A percentile compares a stretch with the other conserved stretches of the same genome.
phyloP scores from a whole-genome alignment of 2,113 vertebrate species.

The Toxotes chatareus region DNA sequence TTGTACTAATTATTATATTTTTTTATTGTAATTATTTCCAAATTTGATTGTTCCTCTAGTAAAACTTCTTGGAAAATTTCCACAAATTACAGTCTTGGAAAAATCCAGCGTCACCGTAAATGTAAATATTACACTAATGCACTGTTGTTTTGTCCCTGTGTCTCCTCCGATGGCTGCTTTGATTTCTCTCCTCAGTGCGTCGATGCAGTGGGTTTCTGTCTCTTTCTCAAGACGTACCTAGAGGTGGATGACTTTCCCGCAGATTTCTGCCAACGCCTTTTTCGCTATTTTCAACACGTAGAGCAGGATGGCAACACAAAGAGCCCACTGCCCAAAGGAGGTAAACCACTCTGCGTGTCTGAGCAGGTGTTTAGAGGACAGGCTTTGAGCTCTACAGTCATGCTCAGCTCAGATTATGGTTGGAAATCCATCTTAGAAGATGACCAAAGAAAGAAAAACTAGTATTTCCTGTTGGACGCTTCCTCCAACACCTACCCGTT shows the following conservation, averaged over 20 bases:
- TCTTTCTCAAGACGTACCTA: constrained; percentile 91
- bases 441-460: background rate
- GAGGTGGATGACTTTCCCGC: constrained; percentile 86
- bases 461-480: background rate
- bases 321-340: constrained; percentile 42
- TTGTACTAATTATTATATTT: no score
- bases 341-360: constrained; percentile 45
- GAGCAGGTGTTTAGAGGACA: background rate
- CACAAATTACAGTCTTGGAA: background rate
- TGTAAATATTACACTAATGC: background rate
- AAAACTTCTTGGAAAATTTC: background rate
- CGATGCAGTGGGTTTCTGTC: constrained; percentile 85
- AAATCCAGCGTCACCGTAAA: background rate
- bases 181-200: constrained; percentile 79
- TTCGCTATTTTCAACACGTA: constrained; percentile 87
- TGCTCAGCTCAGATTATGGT: background rate
- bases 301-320: constrained; percentile 54
- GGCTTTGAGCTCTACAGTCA: background rate
- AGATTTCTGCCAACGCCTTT: constrained; percentile 87
- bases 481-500: constrained; percentile 15
- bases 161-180: background rate
- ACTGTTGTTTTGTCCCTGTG: background rate
- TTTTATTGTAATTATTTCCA: no score
- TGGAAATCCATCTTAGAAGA: background rate
- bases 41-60: background rate